Base-by-base conservation (phyloP, 2,888 invertebrate species). In the Andrena fulva region DNA sequence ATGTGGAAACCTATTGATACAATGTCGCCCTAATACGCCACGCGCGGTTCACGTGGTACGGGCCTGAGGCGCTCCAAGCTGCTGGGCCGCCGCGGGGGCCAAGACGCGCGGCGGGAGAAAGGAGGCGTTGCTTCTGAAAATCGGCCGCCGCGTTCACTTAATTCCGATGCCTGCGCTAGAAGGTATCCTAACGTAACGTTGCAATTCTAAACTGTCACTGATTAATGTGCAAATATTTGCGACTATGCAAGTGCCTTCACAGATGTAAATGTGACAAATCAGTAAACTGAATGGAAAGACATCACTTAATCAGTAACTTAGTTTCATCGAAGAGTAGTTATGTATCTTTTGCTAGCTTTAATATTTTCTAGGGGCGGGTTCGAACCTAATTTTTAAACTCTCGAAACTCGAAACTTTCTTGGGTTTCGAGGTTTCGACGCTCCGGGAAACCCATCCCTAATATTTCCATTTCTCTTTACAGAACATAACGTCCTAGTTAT, bases 231-330 rank as follows among this genome's bases (percentile, higher is more conserved):
- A 74, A 66, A 83, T 83, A 81, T 73, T 73, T 77, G 48, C 63
- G 50, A 56, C 42, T 77, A 71, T 77, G 70, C 77, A 74, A 83
- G 83, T 81, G 83, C 77, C 83, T 81, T 83, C 24, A 62, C 77
- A 60, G 31, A 69, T 71, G n/a, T 71, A 76, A 56, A 70, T 48
- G 24, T 31, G 52, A 68, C 24, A 59, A 60, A 64, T 77, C 52
- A 8, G 48, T 77, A 71, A 63, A 79, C 12, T 6, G 8, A 79
- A 77, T 27, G 10, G 8, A 56, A 35, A 56, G 56, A 29, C 8
- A 20, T 60, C 8, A 33, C 59, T 69, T 69, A 52, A 70, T 69
- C 20, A 68, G n/a, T 20, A 24, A 42, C 12, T 31, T 52, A 33
- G 8, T 35, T 48, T 42, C 12, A 20, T 59, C 35, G 31, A 27